Evolutionary conservation across 2,797 vertebrate genomes (phyloP).

Genomic region (Phalloptychus januarius): DNA sequence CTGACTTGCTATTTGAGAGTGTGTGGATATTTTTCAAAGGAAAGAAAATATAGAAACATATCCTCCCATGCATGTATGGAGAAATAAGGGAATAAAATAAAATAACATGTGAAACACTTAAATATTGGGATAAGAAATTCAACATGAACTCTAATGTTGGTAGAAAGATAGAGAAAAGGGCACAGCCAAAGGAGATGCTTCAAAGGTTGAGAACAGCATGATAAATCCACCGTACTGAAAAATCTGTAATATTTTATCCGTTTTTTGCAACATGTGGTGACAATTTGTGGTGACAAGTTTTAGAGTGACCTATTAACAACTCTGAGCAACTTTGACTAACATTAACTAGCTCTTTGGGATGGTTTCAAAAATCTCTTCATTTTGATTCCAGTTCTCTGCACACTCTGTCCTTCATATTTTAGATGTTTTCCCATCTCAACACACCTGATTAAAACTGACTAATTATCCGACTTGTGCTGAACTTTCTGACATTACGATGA

Average conservation of each 20-base stretch:
- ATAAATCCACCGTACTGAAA: not conserved
- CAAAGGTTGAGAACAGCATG: not conserved
- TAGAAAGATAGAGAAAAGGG: not conserved
- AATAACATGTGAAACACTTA: not conserved
- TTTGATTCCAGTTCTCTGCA: not conserved
- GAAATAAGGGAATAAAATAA: not conserved
- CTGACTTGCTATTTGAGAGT: not conserved
- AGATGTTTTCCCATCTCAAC: not conserved
- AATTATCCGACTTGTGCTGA: not conserved
- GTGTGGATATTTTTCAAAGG: not conserved
- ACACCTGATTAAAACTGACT: conserved; percentile 5
- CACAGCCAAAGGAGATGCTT: not conserved
- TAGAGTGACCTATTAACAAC: not conserved
- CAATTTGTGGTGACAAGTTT: not conserved
- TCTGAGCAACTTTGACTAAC: not conserved
- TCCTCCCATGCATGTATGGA: not conserved
- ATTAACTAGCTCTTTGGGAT: not conserved
- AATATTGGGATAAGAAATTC: not conserved
- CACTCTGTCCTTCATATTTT: not conserved
- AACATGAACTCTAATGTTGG: not conserved
- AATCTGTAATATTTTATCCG: not conserved
- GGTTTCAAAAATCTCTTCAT: not conserved
- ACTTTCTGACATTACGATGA: not conserved
- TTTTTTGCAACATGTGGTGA: not conserved
- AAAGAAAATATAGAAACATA: not conserved